Base-by-base conservation (phyloP, 2,888 invertebrate species). In the Meteorus cinctellus region DNA sequence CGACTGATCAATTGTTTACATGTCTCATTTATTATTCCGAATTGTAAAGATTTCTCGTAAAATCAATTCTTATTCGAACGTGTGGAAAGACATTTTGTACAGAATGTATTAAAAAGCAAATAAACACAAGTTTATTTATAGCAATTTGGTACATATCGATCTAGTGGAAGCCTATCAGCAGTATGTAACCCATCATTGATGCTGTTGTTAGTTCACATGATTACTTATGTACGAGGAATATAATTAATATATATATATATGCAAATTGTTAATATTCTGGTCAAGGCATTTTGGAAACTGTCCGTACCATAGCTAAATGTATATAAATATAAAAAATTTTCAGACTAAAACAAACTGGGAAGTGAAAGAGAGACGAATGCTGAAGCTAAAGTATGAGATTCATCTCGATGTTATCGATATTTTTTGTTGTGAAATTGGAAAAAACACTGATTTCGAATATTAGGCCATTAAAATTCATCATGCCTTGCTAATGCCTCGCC, bases 401-500 rank as follows among this genome's bases (percentile, higher is more conserved):
- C 48, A n/a, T 4, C 41, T 41, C 4, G 48, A 4, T 48, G 16
- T n/a, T 24, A 24, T 55, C 27, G n/a, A 36, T 65, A 31, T 16
- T 51, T 51, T 63, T 19, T 1, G 1, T 36, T 12, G 6, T 16
- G 14, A 8, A 31, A 34, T 12, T 65, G n/a, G n/a, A 8, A 19
- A 66, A 24, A 27, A 4, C 19, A 31, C 55, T 14, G 19, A 8
- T 55, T 34, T 10, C 10, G 24, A 4, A 29, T 6, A 16, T 16
- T 36, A 29, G 45, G 62, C 6, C 48, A 65, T 62, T 94, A 98
- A 91, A 98, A 98, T 90, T 98, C 98, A 87, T 99, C 99, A 86
- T 99, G 99, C 82, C 97, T 93, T 1, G 95, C 94, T 19, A 99
- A 91, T 6, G 98, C 98, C 89, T 99, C 98, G 0, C 99, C 99